Conservation (phyloP, 2,113 vertebrate genomes). For the Leiothrix lutea region DNA sequence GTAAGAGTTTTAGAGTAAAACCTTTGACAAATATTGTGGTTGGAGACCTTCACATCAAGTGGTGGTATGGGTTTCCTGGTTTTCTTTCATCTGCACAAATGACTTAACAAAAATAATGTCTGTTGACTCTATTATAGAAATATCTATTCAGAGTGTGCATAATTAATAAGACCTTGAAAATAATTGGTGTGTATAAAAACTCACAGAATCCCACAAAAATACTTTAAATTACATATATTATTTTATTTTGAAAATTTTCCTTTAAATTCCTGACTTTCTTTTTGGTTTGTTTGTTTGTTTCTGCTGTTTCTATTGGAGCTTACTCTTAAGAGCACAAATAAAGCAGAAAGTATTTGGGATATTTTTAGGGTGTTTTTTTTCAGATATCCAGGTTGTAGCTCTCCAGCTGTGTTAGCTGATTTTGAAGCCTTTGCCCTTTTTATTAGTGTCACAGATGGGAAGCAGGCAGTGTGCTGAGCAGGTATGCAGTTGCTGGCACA, state of each 20-base stretch:
- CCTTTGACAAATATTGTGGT: background rate
- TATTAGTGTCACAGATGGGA: background rate
- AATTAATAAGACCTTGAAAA: background rate
- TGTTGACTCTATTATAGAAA: background rate
- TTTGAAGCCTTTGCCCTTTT: background rate
- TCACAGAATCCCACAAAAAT: background rate
- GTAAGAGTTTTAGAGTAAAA: background rate
- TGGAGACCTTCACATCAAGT: background rate
- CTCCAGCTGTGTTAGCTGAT: background rate
- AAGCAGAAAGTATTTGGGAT: background rate
- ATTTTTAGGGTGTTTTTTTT: background rate
- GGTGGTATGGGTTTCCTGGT: background rate
- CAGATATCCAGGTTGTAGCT: background rate
- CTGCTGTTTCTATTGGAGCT: background rate
- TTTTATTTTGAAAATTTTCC: background rate
- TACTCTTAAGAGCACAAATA: background rate
- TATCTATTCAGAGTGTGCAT: background rate
- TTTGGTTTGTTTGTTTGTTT: background rate
- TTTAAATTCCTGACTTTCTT: background rate
- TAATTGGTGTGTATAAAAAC: background rate
- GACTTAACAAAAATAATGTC: background rate
- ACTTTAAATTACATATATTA: background rate
- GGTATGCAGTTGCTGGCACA: accelerated
- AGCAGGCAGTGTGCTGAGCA: background rate
- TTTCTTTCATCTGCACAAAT: background rate